Base-by-base conservation (phyloP, 1,140 invertebrate genomes). In the Ectropis grisescens region DNA sequence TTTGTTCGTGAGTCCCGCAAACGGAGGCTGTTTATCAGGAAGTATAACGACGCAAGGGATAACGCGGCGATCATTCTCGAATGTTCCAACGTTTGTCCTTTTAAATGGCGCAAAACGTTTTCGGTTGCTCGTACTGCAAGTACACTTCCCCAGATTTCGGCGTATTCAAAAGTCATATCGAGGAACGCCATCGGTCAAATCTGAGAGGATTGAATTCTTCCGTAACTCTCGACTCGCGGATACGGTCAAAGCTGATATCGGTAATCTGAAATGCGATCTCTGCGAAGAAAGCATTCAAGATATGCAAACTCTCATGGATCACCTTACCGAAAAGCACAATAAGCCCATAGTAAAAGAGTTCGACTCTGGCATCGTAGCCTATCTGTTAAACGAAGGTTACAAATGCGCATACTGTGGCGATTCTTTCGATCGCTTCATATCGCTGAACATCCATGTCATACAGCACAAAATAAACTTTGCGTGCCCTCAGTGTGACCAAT, bases 1-100 rank as follows among this genome's bases (percentile, higher is more conserved):
- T 75, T 66, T 75, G 58, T 64, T 71, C 70, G 57, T 76, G 72
- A 68, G 66, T 41, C n/a, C n/a, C n/a, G n/a, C n/a, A n/a, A n/a
- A n/a, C n/a, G n/a, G n/a, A n/a, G n/a, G n/a, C n/a, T n/a, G n/a
- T n/a, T n/a, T n/a, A n/a, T n/a, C n/a, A n/a, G 59, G 36, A 68
- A 67, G 46, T 75, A 55, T 60, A 62, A 69, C 32, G 75, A 75
- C 57, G 58, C 69, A 37, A 80, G 68, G 47, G 59, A 70, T 57
- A 76, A 80, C 39, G 70, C 71, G 8, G 66, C 64, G 7, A 55
- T 70, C 25, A 69, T 80, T 33, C 50, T 80, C 27, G 59, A 75
- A 34, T 61, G 39, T n/a, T n/a, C n/a, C n/a, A n/a, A n/a, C n/a
- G n/a, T n/a, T n/a, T n/a, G n/a, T n/a, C n/a, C n/a, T n/a, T 80